Evolutionary conservation across 2,888 invertebrate genomes (phyloP).

Genomic region (Lithophane leautieri): DNA sequence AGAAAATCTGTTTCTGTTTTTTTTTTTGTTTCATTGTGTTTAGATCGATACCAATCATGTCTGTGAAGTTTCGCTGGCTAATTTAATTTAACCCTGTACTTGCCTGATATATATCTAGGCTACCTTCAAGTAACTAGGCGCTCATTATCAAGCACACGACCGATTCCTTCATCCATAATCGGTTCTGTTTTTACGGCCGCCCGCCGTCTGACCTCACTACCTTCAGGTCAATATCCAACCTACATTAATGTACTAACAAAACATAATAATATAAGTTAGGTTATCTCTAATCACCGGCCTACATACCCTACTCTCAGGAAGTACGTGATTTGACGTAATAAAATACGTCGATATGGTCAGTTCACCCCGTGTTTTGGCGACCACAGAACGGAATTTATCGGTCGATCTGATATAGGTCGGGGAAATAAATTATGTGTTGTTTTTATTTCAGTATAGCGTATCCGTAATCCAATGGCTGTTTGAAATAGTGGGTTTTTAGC

Average conservation of each 20-base stretch:
- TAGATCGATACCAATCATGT: too few species aligned
- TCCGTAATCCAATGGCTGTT: neutral
- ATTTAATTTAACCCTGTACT: too few species aligned
- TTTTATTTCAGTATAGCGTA: constrained; percentile 27
- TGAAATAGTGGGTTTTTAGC: constrained; percentile 3
- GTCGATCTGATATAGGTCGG: constrained; percentile 71
- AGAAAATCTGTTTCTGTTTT: too few species aligned
- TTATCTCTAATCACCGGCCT: constrained; percentile 49
- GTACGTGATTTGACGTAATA: constrained; percentile 78
- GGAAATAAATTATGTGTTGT: constrained; percentile 69
- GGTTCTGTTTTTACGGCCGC: constrained; percentile 65
- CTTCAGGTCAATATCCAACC: constrained; percentile 55
- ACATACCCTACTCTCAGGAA: constrained; percentile 58
- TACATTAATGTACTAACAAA: constrained; percentile 44
- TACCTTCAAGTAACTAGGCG: constrained; percentile 20
- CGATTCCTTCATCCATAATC: constrained; percentile 20
- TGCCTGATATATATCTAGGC: constrained; percentile 10
- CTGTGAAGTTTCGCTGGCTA: too few species aligned
- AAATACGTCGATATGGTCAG: constrained; percentile 64
- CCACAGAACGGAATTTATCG: constrained; percentile 42
- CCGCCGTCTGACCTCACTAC: constrained; percentile 54
- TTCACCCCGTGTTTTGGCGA: constrained; percentile 55
- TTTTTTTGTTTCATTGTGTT: too few species aligned
- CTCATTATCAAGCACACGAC: constrained; percentile 39
- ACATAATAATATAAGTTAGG: constrained; percentile 43